Evolutionary conservation across 1,140 invertebrate genomes (phyloP), one percentile per base, ranked within the genome.

Genomic region (Cataglyphis hispanica): DNA sequence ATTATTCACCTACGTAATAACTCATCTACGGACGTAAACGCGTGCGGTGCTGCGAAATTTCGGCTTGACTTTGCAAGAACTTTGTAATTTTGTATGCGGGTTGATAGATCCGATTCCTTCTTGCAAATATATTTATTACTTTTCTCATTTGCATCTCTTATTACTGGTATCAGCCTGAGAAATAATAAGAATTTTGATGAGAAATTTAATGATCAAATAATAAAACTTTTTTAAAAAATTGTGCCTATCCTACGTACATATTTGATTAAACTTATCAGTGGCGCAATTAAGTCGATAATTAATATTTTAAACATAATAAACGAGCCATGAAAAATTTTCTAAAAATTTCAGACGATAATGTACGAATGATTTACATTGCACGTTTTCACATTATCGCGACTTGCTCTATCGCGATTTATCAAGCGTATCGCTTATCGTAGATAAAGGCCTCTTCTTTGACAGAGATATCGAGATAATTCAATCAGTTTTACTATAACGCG

Each of bases 1-100:
- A 80, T 70, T 56, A 34, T 80, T 80, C 69, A 58, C 70, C 77
- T 70, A 46, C 22, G 46, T 80, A 34, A 80, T 80, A 80, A 80
- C 77, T 80, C 77, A 70, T 80, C 16, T 66, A 10, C 34, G 22
- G 64, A 80, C 77, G 64, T 80, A 70, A 80, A 80, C 50, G 64
- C 64, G 46, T n/a, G 13, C 22, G 31, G 16, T 64, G 46, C 22
- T 64, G 34, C 19, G 64, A 80, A 80, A 80, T 80, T 80, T 70
- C 4, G 64, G 46, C 34, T 27, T 27, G n/a, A 40, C 63, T 69
- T 56, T 8, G 64, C 50, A 43, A 58, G 46, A 27, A 34, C 58
- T 80, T 70, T 27, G 69, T 69, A 80, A 80, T 80, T 80, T 80
- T 56, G 10, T 2, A 11, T 22, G 16, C 3, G 13, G 22, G 13